phyloP scores from a whole-genome alignment of 1,140 invertebrate genomes.

The Pararge aegeria region DNA sequence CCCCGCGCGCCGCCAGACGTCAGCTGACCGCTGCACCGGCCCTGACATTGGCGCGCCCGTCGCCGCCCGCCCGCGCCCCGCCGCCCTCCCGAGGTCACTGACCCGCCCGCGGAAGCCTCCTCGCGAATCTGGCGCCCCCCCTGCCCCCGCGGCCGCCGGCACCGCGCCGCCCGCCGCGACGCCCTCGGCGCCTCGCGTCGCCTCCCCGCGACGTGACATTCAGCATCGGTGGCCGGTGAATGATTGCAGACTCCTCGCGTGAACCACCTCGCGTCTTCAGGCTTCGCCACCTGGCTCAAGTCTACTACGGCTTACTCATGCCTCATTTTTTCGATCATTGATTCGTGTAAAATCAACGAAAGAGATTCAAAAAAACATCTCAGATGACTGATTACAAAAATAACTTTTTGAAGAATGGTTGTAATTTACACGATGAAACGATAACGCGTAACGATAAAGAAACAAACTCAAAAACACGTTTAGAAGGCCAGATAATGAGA shows the following conservation, averaged over 20 bases:
- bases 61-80: constrained; percentile 39
- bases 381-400: no score
- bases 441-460: no score
- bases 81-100: constrained; percentile 63
- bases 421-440: no score
- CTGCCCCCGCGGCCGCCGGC: constrained; percentile 21
- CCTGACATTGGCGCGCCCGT: constrained; percentile 75
- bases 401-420: no score
- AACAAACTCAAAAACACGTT: no score
- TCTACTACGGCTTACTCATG: neutral
- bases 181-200: neutral
- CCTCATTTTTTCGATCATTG: neutral
- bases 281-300: neutral
- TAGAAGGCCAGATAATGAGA: no score
- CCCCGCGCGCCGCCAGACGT: constrained; percentile 75
- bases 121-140: constrained; percentile 60
- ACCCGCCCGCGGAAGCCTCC: constrained; percentile 74
- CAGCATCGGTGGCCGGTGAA: constrained; percentile 51
- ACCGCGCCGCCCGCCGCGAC: constrained; percentile 16
- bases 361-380: no score
- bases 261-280: constrained; percentile 2
- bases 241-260: constrained; percentile 29
- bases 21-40: constrained; percentile 77
- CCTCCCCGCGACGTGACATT: constrained; percentile 33
- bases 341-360: no score